Evolutionary conservation across 2,797 vertebrate genomes (phyloP).

Genomic region (Falco columbarius): DNA sequence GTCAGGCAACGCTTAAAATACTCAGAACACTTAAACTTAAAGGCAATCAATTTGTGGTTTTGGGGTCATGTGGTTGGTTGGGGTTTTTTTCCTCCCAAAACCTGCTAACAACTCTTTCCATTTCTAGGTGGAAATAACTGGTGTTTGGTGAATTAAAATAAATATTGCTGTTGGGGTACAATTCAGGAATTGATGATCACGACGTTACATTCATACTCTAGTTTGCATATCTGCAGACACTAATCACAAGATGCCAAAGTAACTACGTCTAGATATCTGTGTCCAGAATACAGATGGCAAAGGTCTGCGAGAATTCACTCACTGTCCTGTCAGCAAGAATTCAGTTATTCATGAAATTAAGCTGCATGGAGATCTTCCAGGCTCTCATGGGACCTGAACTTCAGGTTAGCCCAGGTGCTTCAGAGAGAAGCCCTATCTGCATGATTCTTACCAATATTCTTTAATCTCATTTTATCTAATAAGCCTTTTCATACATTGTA

Average conservation of each 20-base stretch:
- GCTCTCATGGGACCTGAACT: neutral
- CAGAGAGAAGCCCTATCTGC: neutral
- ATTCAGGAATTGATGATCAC: fast-evolving
- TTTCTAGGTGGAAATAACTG: neutral
- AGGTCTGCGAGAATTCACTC: neutral
- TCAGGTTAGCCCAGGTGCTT: neutral
- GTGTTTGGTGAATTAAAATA: neutral
- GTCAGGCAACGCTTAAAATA: neutral
- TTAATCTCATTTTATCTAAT: neutral
- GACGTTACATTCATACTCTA: too few relatives aligned
- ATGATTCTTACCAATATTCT: too few relatives aligned
- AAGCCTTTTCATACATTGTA: slow-evolving; percentile 39
- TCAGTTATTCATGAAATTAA: neutral
- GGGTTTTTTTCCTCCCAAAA: neutral
- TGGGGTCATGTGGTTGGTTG: neutral
- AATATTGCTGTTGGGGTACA: neutral
- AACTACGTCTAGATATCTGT: fast-evolving
- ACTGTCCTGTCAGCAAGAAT: neutral
- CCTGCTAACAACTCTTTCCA: neutral
- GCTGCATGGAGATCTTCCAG: neutral
- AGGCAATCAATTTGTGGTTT: neutral
- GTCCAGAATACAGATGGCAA: neutral
- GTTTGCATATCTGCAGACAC: neutral
- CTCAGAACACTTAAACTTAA: neutral
- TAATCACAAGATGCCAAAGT: neutral